Evolutionary conservation across 2,797 vertebrate genomes (phyloP), one percentile per base, ranked within the genome.

Genomic region (Acanthiza pusilla): DNA sequence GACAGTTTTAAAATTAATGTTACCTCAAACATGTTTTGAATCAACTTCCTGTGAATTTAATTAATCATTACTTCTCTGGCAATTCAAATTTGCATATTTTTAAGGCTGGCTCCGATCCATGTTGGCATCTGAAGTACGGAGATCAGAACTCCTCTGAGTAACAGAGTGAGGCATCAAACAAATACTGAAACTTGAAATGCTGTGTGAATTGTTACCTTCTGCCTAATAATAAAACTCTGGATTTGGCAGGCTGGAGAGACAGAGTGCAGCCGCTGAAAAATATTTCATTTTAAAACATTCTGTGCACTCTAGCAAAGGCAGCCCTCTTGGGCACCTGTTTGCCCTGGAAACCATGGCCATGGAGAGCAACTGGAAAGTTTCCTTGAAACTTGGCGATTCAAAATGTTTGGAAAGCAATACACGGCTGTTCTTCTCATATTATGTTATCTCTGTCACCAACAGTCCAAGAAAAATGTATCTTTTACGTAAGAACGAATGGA

Each of bases 1-100:
- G 73, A 10, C n/a, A 36, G 51, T 65, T 95, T 68, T 78, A 10
- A 84, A 92, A 85, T 72, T 85, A 83, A 83, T 68, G 55, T 51
- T 92, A 47, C 55, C 55, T 93, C 73, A 72, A 74, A 85, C 38
- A 74, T 71, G 43, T 88, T 95, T 94, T 84, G 38, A 91, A 78
- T 91, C 72, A 50, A 48, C 47, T 92, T 93, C 66, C 66, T 81
- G 38, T 72, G 63, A 91, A 66, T 95, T 94, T 81, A 95, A 85
- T 93, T 95, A 92, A 92, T 96, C 58, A 70, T 91, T 87, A 76
- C 67, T 88, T 89, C 78, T 67, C 45, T 80, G 72, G 65, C 68
- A 91, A 78, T 92, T 85, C 85, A 60, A 38, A 85, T 94, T 83
- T 91, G 45, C 82, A 48, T 71, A 45, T 66, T 86, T 93, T 62